Percentiles rank a stretch among this genome's conserved stretches.
Conservation (phyloP, 2,797 vertebrate genomes). For the Hephaestus fuliginosus region DNA sequence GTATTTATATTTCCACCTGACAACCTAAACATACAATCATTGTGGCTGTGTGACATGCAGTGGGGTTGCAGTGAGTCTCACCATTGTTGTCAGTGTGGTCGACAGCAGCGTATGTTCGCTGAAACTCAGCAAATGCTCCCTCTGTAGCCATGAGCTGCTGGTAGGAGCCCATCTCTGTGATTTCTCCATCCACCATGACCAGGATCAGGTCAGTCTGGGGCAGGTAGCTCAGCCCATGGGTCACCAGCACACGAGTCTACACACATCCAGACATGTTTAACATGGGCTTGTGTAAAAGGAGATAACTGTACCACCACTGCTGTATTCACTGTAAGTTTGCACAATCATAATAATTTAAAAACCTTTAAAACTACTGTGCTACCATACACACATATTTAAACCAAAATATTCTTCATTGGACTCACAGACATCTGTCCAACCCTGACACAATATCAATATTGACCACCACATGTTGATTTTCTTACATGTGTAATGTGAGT, state of each 20-base stretch:
- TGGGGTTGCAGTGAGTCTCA: conserved; percentile 66
- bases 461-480: too few species aligned
- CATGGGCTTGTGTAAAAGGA: background rate
- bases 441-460: too few species aligned
- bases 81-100: conserved; percentile 84
- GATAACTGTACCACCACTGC: background rate
- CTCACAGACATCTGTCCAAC: background rate
- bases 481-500: too few species aligned
- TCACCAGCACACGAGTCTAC: conserved; percentile 92
- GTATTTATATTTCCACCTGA: background rate
- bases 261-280: conserved; percentile 3
- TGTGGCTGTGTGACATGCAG: background rate
- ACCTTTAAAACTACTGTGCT: background rate
- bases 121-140: conserved; percentile 92
- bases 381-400: background rate
- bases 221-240: conserved; percentile 92
- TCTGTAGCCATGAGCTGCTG: conserved; percentile 90
- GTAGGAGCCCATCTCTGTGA: conserved; percentile 95
- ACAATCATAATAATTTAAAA: background rate
- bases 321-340: background rate
- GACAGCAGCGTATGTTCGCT: conserved; percentile 86
- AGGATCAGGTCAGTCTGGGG: conserved; percentile 91
- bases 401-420: background rate
- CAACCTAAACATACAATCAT: background rate
- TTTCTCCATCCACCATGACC: conserved; percentile 93